Evolutionary conservation across 2,113 vertebrate species (phyloP).

Genomic region (Empidonax alnorum): DNA sequence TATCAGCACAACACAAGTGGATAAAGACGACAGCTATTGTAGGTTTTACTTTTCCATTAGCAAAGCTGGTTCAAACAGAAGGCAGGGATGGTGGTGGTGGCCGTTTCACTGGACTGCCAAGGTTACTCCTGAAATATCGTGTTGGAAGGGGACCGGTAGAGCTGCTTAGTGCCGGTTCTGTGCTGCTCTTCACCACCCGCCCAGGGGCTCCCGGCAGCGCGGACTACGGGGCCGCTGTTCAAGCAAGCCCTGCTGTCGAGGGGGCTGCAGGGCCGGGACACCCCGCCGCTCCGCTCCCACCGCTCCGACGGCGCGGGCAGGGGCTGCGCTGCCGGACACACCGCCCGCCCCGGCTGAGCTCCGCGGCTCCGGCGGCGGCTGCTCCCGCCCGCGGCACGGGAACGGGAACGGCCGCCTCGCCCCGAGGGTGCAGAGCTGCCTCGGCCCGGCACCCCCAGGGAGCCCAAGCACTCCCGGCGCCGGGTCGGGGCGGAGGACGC

Average conservation of each 20-base stretch:
- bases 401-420: background rate
- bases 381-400: background rate
- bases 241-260: background rate
- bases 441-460: background rate
- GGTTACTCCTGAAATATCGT: background rate
- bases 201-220: background rate
- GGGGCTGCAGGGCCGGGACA: background rate
- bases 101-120: background rate
- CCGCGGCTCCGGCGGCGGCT: background rate
- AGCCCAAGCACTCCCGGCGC: background rate
- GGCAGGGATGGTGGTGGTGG: too few relatives aligned
- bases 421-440: background rate
- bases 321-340: background rate
- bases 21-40: rapidly evolving
- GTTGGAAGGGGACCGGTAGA: background rate
- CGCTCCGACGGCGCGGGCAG: background rate
- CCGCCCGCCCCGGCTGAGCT: background rate
- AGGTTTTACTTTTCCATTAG: background rate
- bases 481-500: background rate
- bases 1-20: background rate
- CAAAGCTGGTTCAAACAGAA: background rate
- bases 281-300: background rate
- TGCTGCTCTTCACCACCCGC: background rate
- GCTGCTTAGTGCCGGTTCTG: too few relatives aligned
- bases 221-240: background rate